phyloP scores from a whole-genome alignment of 2,797 vertebrate species.

The Amblyraja radiata region DNA sequence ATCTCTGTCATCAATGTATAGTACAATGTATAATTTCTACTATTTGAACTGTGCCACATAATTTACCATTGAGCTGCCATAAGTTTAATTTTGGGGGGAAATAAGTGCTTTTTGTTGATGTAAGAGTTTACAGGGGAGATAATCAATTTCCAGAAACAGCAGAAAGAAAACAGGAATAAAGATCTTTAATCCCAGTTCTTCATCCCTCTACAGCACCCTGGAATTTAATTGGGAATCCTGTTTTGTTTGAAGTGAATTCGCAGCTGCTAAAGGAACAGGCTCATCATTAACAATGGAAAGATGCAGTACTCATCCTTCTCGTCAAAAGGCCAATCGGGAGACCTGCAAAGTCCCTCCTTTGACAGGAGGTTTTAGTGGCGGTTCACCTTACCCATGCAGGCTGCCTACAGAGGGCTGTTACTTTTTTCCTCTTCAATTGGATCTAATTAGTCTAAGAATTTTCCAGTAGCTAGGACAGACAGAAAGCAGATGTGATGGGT shows the following conservation, averaged over 20 bases:
- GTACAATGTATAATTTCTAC: not conserved
- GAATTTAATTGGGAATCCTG: not conserved
- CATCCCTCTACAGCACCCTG: not conserved
- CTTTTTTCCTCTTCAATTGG: not conserved
- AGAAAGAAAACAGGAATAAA: not conserved
- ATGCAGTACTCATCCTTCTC: not conserved
- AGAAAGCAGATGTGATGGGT: not conserved
- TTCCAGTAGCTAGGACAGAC: not conserved
- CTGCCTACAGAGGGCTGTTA: not conserved
- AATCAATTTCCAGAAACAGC: not conserved
- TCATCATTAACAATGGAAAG: not conserved
- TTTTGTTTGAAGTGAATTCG: not conserved
- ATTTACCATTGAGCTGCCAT: not conserved
- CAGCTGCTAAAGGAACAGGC: not conserved
- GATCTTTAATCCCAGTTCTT: not conserved
- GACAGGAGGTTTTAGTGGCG: no score
- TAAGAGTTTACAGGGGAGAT: not conserved
- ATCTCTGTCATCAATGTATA: not conserved
- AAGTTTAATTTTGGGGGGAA: not conserved
- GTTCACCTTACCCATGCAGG: not conserved
- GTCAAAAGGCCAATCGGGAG: not conserved
- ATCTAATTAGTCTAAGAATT: not conserved
- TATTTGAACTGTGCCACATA: not conserved
- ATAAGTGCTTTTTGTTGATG: not conserved
- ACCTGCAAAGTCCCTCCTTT: not conserved